Conservation (phyloP, 2,888 invertebrate genomes). For the Pseudococcus longispinus region DNA sequence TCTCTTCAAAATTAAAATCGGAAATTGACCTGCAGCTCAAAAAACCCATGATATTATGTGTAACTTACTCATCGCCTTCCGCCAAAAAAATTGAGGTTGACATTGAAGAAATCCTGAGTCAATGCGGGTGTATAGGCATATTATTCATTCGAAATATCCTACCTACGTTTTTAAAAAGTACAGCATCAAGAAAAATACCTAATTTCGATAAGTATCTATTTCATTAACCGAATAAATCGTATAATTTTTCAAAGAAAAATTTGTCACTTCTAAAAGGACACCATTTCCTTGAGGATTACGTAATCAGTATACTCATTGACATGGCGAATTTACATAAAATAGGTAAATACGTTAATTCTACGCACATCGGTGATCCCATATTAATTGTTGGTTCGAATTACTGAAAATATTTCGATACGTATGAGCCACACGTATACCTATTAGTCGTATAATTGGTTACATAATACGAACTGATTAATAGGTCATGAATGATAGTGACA, state of each 20-base stretch:
- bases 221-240: neutral
- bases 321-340: neutral
- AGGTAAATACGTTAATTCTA: neutral
- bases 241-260: neutral
- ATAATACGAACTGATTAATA: neutral
- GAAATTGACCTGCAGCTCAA: too few species aligned
- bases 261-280: neutral
- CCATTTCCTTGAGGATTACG: neutral
- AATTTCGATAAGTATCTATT: neutral
- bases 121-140: neutral
- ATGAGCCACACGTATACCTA: neutral
- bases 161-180: too few species aligned
- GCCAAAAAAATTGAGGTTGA: neutral
- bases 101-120: neutral
- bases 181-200: neutral
- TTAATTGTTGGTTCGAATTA: neutral
- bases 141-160: neutral
- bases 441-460: slow-evolving; percentile 21
- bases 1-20: too few species aligned
- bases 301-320: neutral
- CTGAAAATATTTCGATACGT: neutral
- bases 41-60: neutral
- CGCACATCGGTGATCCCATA: neutral
- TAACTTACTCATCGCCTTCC: neutral
- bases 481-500: slow-evolving; percentile 29